Base-by-base conservation (phyloP, 1,140 invertebrate species). In the Thaumetopoea pityocampa region DNA sequence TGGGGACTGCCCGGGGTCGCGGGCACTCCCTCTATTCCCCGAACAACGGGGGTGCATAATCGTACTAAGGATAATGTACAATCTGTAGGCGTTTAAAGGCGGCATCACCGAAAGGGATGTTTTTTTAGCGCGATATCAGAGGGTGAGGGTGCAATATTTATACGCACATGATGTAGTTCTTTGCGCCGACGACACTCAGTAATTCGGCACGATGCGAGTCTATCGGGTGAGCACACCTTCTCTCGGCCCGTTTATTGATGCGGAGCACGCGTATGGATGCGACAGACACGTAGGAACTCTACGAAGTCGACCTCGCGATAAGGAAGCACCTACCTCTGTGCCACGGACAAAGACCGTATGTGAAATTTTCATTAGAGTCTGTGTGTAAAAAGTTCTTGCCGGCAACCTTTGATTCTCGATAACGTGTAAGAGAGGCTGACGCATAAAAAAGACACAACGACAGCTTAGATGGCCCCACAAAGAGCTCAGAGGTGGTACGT, bases 41-140 rank as follows among this genome's bases (percentile, higher is more conserved):
- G 72, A 70, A 81, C 77, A 79, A 66, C 71, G 74, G 74, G 80
- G 80, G 79, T 84, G 80, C 77, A 84, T 84, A 84, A 84, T 84
- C 80, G 74, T 77, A 81, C 72, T 78, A 81, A 81, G 74, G 80
- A 84, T 81, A 84, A 84, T 84, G 77, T 84, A 84, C 77, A 84
- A 84, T 81, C 80, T 84, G 77, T 84, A 84, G 80, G 74, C 80
- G 77, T 84, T 84, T 84, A 84, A 82, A 81, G 77, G 71, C 77
- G 67, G 72, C 77, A 77, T 76, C 64, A 68, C 64, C 63, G 68
- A 80, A 81, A 81, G 80, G 80, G 77, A 81, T 81, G 77, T 84
- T 84, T 81, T 82, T 84, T 84, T 84, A 78, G 67, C 68, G 57
- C 73, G 71, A 74, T 73, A 74, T 74, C 56, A 63, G 67, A 81